Evolutionary conservation across 2,113 vertebrate genomes (phyloP), one percentile per base, ranked within the genome.

Genomic region (Glaucidium brasilianum): DNA sequence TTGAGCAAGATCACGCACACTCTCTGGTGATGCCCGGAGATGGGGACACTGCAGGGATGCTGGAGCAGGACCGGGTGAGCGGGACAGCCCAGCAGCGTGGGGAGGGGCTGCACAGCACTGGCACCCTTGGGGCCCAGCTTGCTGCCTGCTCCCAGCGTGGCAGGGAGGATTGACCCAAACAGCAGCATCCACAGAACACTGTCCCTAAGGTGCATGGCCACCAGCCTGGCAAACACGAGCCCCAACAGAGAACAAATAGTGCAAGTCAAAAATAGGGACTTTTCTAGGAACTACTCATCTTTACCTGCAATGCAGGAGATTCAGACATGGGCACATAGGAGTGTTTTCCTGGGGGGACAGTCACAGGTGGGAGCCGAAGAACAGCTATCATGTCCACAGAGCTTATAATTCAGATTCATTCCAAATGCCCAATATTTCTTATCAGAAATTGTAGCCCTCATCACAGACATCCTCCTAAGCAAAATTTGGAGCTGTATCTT

Each of bases 31-130:
- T 12, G 4, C 15, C 27, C 22, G 1, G 5, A 20, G 22, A 21
- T 6, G 37, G 45, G 15, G 5, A 60, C 10, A 5, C 39, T 35
- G 62, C 20, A 30, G 71, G 20, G 37, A 25, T 47, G 62, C 47
- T 52, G 1, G 2, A 32, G 50, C 25, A 1, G 0, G 21, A 11
- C 25, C 6, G 26, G 19, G 35, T 3, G 15, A 13, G 17, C 13
- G 26, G 26, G 47, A 39, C 30, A 68, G 50, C 29, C 18, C 37
- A 27, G 37, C 10, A 27, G 9, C 6, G 2, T 23, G 23, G 19
- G 56, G 49, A 55, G 9, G 47, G 25, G 22, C 22, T 12, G 32
- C 53, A 7, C n/a, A 39, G 23, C 37, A 53, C 45, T 9, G 23
- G 14, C 53, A 68, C 49, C 9, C 50, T 56, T 2, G 2, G 59